A percentile compares a stretch with the other conserved stretches of the same genome.
These are phyloP conservation scores for Myathropa florea DNA, from an alignment of 2,888 invertebrate genomes.

Conservation along the genomic window DNA sequence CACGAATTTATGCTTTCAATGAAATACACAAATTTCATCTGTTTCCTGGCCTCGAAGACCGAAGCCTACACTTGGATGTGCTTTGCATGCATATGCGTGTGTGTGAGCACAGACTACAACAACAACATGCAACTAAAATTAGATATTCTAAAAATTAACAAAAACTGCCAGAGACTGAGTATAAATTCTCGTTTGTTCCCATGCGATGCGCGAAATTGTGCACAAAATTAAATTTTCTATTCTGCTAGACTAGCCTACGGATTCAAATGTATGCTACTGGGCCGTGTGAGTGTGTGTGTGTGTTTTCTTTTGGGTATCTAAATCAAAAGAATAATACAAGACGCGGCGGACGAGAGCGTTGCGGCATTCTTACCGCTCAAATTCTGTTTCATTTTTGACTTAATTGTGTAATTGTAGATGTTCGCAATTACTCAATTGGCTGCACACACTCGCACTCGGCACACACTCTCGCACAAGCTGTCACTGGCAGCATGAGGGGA, in stretches of 20 bases:
- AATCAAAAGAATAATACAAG: neutral
- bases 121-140: constrained; percentile 41
- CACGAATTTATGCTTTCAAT: constrained; percentile 35
- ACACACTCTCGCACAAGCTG: neutral
- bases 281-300: neutral
- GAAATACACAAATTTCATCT: constrained; percentile 30
- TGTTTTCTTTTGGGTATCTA: neutral
- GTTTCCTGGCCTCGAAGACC: neutral
- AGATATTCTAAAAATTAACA: constrained; percentile 53
- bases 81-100: neutral
- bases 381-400: constrained; percentile 17
- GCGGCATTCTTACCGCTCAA: neutral
- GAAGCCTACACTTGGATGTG: neutral
- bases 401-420: constrained; percentile 69
- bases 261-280: neutral
- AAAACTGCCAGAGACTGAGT: constrained; percentile 15
- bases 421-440: constrained; percentile 64
- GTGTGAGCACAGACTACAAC: neutral
- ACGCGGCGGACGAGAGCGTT: neutral
- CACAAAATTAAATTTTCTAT: constrained; percentile 48
- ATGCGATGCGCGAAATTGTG: constrained; percentile 43
- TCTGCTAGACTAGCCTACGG: neutral
- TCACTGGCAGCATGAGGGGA: constrained; percentile 25
- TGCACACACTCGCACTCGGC: constrained; percentile 1
- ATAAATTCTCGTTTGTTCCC: constrained; percentile 2